A percentile compares a stretch with the other conserved stretches of the same genome.
These are phyloP conservation scores for Micrasema minimum DNA, from an alignment of 1,140 invertebrate species.

Conservation along the genomic window DNA sequence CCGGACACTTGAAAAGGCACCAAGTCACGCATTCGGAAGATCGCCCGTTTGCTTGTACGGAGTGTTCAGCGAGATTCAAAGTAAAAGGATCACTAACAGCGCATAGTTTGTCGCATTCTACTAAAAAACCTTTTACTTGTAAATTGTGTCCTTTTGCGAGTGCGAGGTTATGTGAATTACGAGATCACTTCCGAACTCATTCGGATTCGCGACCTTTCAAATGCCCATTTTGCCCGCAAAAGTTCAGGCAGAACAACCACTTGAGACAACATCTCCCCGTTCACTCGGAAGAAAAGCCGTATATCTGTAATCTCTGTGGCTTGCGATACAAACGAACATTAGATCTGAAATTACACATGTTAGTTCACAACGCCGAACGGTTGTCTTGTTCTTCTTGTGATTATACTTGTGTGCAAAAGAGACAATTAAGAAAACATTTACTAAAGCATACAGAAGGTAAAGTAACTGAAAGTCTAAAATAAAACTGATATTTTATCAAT, in stretches of 20 bases:
- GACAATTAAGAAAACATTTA: conserved; percentile 15
- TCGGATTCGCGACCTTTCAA: conserved; percentile 13
- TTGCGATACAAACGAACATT: conserved; percentile 6
- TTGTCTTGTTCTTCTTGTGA: conserved; percentile 12
- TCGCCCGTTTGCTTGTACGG: background rate
- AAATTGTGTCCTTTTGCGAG: conserved; percentile 15
- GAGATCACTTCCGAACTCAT: conserved; percentile 16
- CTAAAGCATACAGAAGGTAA: conserved; percentile 6
- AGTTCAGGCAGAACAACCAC: conserved; percentile 4
- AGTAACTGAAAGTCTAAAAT: background rate
- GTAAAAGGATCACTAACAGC: conserved; percentile 1
- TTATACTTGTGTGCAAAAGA: conserved; percentile 12
- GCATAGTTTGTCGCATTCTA: background rate
- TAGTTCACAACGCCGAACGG: conserved; percentile 7
- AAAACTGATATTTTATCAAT: too few relatives aligned
- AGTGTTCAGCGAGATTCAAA: conserved; percentile 4
- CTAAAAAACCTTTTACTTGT: conserved; percentile 11
- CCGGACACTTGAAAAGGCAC: conserved; percentile 1
- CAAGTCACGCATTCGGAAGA: background rate
- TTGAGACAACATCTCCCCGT: conserved; percentile 1
- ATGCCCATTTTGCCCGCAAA: background rate
- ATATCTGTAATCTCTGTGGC: background rate
- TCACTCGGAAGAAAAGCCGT: conserved; percentile 13
- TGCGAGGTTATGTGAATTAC: background rate
- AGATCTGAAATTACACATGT: conserved; percentile 4